Evolutionary conservation across 2,797 vertebrate genomes (phyloP), one percentile per base, ranked within the genome.

Genomic region (Alcedo quadribrachys): DNA sequence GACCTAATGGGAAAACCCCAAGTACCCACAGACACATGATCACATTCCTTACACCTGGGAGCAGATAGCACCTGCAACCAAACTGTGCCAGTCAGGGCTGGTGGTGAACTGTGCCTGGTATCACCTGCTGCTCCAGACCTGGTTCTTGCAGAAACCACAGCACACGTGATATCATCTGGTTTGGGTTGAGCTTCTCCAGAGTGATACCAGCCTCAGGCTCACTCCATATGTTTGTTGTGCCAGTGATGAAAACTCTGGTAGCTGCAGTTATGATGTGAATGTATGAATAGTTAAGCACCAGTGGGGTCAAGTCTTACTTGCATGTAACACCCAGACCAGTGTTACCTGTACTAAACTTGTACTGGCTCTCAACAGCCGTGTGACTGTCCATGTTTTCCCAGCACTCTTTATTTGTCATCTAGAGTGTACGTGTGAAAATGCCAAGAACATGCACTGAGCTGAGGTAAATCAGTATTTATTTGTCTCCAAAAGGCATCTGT

Each of bases 81-180:
- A 45, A 13, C 53, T 63, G 35, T 18, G 16, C 30, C 40, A 45
- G 58, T 45, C 21, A 1, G 37, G 32, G 32, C 42, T 50, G n/a
- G 7, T 70, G 73, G 48, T 62, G 58, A 55, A 7, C 68, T 76
- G 32, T 63, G 10, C 28, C 45, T 82, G 33, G 3, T 45, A 60
- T 12, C 84, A 27, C 19, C 63, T 69, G 35, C 55, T 43, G 22
- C 27, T 76, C 50, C 84, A 60, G 50, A 28, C 20, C 28, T 82
- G 71, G 79, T 42, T 13, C 40, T 42, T 7, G 12, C 27, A 32
- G 50, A 42, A 76, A 21, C 33, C 11, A 9, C 33, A 42, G 48
- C 3, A 4, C 15, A 21, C 0, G 0, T 40, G 32, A 6, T 32
- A 12, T 1, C 2, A 55, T 35, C 18, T 54, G 10, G 15, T 45